These are phyloP conservation scores for Euura saliciscinereae DNA, from an alignment of 1,140 invertebrate species.

Conservation along the genomic window DNA sequence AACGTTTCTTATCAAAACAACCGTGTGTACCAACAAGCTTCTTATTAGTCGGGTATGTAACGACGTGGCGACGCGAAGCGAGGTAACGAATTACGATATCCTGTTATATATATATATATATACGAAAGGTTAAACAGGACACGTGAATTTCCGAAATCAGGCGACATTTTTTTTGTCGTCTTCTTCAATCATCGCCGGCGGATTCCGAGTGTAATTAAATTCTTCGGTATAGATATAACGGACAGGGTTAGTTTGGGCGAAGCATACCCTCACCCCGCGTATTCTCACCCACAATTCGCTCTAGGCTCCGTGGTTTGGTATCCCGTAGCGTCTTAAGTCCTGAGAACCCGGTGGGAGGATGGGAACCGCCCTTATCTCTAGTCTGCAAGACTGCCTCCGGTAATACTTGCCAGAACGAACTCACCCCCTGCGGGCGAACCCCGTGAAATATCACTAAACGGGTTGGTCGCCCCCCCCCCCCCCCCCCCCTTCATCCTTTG, in stretches of 20 bases:
- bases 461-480: conserved; percentile 32
- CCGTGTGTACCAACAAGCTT: conserved; percentile 1
- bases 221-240: no score
- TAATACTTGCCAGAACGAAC: conserved; percentile 47
- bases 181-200: no score
- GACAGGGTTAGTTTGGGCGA: no score
- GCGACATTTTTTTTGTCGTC: no score
- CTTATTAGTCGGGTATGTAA: conserved; percentile 1
- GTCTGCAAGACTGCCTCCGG: conserved; percentile 59
- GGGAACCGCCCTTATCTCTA: conserved; percentile 52
- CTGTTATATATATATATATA: background rate
- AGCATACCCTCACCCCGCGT: background rate
- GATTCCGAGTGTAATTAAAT: no score
- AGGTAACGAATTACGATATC: no score
- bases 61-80: background rate
- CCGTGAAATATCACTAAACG: conserved; percentile 59
- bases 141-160: no score
- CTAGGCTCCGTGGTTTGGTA: background rate
- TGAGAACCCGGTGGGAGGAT: background rate
- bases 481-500: background rate
- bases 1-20: background rate
- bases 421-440: conserved; percentile 45
- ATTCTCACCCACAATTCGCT: background rate
- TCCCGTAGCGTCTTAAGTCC: conserved; percentile 4
- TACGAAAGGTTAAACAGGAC: background rate